Base-by-base conservation (phyloP, 53 echinoderm and acorn worm genomes). In the Echinometra lucunter region DNA sequence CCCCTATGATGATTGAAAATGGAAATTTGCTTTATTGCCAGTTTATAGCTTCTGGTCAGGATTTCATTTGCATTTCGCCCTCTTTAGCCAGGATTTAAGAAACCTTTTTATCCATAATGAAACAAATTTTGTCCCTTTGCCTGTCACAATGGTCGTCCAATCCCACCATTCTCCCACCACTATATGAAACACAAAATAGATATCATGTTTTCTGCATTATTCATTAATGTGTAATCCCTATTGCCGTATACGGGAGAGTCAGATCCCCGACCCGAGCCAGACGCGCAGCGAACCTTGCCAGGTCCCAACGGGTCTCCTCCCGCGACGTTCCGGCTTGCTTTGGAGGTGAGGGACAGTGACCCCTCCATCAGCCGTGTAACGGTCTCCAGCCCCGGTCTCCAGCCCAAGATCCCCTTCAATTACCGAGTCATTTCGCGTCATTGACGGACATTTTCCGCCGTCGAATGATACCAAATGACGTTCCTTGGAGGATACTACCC, bases 291-390 rank as follows among this genome's bases (percentile, higher is more conserved):
- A 85, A 89, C 38, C 89, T 57, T 30, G 3, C 57, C 89, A 38
- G 89, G 89, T 58, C 37, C 89, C 58, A 34, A 1, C 60, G 89
- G 89, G 58, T 58, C 63, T 60, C 89, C 89, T 89, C 89, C 58
- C 47, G 60, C 89, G 60, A n/a, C 89, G 89, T 60, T 89, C 89
- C 89, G 89, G 89, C 89, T 57, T 57, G 89, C 89, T 57, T 35
- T 21, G 5, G 89, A n/a, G 89, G 89, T 89, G 37, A 58, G 89
- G 58, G 89, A 37, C 89, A 89, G 89, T 89, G 89, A 89, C 89
- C 89, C 60, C 57, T 89, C 21, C 89, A 10, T 32, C 57, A 58
- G 58, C n/a, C n/a, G n/a, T n/a, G n/a, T n/a, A n/a, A n/a, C n/a
- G n/a, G n/a, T n/a, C n/a, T n/a, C n/a, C n/a, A 11, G 32, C 23